phyloP scores from a whole-genome alignment of 2,113 vertebrate genomes.

The Catharus bicknelli region DNA sequence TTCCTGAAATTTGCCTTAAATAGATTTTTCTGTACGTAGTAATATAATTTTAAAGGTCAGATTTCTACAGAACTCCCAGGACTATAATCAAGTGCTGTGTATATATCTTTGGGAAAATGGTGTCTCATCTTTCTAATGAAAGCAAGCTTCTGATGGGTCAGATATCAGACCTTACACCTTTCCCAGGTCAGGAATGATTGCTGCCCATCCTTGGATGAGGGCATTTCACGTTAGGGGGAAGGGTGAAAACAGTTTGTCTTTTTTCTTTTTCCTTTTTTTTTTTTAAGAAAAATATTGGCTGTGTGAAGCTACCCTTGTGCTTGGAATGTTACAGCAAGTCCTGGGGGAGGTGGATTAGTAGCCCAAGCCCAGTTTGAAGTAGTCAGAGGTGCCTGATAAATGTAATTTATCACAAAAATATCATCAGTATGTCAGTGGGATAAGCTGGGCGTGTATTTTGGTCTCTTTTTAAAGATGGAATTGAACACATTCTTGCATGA shows the following conservation, averaged over 20 bases:
- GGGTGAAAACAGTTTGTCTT: background rate
- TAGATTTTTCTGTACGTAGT: slow-evolving; percentile 39
- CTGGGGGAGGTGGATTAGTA: slow-evolving; percentile 13
- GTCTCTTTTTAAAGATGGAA: background rate
- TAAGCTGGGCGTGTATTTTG: background rate
- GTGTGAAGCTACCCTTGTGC: background rate
- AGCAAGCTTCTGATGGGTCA: slow-evolving; percentile 54
- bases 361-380: slow-evolving; percentile 20
- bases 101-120: slow-evolving; percentile 52
- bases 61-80: slow-evolving; percentile 62
- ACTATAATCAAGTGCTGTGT: slow-evolving; percentile 47
- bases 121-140: slow-evolving; percentile 63
- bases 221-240: slow-evolving; percentile 23
- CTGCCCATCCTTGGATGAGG: slow-evolving; percentile 29
- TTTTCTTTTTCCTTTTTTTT: background rate
- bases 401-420: slow-evolving; percentile 23
- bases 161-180: slow-evolving; percentile 70
- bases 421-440: background rate
- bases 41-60: slow-evolving; percentile 62
- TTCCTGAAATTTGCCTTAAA: slow-evolving; percentile 51
- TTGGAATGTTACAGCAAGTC: slow-evolving; percentile 24
- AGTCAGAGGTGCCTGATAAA: slow-evolving; percentile 45
- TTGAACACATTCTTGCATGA: background rate
- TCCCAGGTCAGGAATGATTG: slow-evolving; percentile 53
- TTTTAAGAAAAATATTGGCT: background rate